A percentile compares a stretch with the other conserved stretches of the same genome.
phyloP scores from a whole-genome alignment of 2,888 invertebrate genomes.

The Strigamia transsilvanica region DNA sequence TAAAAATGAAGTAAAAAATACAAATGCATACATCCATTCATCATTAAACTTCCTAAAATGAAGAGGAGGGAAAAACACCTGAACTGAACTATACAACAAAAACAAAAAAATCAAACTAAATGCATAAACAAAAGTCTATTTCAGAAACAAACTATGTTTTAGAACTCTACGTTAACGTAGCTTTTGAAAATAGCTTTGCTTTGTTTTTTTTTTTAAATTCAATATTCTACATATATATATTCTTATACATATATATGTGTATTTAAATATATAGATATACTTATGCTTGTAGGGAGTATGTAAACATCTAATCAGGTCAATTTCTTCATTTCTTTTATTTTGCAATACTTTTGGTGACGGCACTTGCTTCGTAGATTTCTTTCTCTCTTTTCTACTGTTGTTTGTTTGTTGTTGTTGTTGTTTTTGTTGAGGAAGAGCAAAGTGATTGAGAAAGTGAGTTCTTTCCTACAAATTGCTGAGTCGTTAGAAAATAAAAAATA shows the following conservation, averaged over 20 bases:
- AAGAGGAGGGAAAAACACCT: background rate
- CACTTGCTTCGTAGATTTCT: constrained; percentile 18
- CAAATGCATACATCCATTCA: background rate
- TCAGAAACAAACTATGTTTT: constrained; percentile 5
- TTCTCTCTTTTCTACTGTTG: background rate
- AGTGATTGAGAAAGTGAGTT: constrained; percentile 37
- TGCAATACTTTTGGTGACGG: constrained; percentile 35
- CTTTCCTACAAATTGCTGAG: constrained; percentile 2
- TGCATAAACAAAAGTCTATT: background rate
- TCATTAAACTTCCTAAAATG: background rate
- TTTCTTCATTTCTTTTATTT: constrained; percentile 24
- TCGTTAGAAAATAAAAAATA: background rate
- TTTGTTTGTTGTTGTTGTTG: background rate
- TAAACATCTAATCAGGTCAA: constrained; percentile 24
- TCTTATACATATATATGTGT: constrained; percentile 9
- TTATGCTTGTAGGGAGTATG: constrained; percentile 32
- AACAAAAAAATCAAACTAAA: background rate
- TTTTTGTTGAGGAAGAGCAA: constrained; percentile 24
- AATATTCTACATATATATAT: constrained; percentile 30
- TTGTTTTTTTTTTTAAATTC: background rate
- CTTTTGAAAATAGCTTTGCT: constrained; percentile 31
- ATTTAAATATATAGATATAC: constrained; percentile 39
- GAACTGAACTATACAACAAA: too few species aligned
- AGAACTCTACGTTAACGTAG: background rate
- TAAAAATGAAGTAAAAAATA: background rate